These are phyloP conservation scores for Pardalotus punctatus DNA, from an alignment of 2,113 vertebrate genomes.

Conservation along the genomic window DNA sequence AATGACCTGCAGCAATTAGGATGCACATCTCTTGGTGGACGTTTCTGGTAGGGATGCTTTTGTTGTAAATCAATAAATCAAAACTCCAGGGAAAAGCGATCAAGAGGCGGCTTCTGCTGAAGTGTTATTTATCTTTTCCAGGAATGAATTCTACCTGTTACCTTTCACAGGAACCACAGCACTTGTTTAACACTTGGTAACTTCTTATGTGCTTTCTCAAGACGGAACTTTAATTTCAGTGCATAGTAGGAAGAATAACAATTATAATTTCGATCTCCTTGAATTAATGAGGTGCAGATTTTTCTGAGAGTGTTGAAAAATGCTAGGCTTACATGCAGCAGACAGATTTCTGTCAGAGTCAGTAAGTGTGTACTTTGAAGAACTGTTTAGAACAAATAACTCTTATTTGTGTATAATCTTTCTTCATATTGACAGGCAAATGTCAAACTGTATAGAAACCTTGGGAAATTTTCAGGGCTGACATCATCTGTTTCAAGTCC, in stretches of 20 bases:
- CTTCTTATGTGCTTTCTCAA: background rate
- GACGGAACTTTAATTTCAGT: background rate
- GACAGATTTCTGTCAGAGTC: background rate
- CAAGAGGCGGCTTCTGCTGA: background rate
- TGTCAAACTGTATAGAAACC: conserved; percentile 2
- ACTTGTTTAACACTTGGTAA: background rate
- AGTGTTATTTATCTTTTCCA: background rate
- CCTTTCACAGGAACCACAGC: background rate
- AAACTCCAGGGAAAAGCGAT: background rate
- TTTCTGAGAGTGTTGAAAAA: background rate
- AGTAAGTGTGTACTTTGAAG: background rate
- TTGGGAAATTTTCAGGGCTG: background rate
- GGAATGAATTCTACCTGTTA: conserved; percentile 14
- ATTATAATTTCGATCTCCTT: background rate
- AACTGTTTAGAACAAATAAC: conserved; percentile 26
- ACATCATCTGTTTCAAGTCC: background rate
- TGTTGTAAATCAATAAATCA: background rate
- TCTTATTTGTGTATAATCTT: background rate
- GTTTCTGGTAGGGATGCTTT: background rate
- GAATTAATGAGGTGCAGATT: conserved; percentile 13
- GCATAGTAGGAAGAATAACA: background rate
- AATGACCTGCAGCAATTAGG: background rate
- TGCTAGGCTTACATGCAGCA: background rate
- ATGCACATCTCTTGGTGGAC: background rate
- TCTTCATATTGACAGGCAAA: conserved; percentile 18